Conservation (phyloP, 2,113 vertebrate species). For the Ariopsis seemanni region DNA sequence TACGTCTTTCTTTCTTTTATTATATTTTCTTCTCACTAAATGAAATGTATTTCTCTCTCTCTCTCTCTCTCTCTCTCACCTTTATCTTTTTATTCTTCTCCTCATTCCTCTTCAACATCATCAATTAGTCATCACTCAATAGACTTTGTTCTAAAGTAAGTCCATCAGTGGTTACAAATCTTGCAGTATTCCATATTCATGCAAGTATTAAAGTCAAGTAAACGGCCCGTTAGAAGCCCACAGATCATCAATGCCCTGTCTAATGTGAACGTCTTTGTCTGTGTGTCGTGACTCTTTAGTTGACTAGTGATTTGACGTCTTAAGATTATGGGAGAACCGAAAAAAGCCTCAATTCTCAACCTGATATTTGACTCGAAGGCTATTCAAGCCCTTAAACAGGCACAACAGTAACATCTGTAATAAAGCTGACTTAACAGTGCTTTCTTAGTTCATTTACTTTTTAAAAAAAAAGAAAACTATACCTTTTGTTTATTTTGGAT, state of each 20-base stretch:
- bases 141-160: constrained; percentile 4
- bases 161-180: constrained; percentile 7
- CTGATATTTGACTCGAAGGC: constrained; percentile 14
- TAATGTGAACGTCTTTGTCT: constrained; percentile 37
- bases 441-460: background rate
- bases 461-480: background rate
- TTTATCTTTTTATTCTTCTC: background rate
- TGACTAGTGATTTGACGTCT: constrained; percentile 7
- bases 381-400: constrained; percentile 1
- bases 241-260: constrained; percentile 25
- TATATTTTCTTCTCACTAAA: background rate
- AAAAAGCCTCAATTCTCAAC: constrained; percentile 22
- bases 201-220: constrained; percentile 8
- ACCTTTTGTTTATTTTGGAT: background rate
- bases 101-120: background rate
- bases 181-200: background rate
- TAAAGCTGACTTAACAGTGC: background rate
- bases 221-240: constrained; percentile 11
- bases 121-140: background rate
- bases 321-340: background rate
- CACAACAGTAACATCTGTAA: background rate
- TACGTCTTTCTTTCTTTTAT: background rate
- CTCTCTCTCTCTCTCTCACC: background rate
- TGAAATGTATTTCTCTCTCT: background rate
- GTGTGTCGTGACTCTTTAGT: constrained; percentile 35